These are phyloP conservation scores for Drosophila merina DNA, from an alignment of 2,888 invertebrate species.

Conservation along the genomic window DNA sequence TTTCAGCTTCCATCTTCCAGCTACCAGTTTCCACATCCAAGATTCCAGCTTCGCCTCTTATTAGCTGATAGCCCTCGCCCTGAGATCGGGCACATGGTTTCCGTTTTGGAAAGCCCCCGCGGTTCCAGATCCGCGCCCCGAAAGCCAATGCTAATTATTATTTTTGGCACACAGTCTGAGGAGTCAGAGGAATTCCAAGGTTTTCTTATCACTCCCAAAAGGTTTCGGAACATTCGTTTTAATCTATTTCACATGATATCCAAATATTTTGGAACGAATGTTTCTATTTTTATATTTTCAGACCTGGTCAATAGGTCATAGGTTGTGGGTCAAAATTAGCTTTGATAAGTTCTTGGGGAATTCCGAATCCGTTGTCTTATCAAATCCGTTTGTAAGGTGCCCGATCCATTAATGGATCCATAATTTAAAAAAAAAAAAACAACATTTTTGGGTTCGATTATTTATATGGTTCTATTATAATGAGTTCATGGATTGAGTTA, in stretches of 20 bases:
- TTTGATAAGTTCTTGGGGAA: too few species aligned
- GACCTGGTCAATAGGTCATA: too few species aligned
- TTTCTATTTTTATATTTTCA: not conserved
- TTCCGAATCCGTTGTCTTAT: too few species aligned
- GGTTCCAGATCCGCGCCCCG: not conserved
- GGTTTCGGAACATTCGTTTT: not conserved
- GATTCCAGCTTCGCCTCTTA: slow-evolving; percentile 10
- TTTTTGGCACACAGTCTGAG: slow-evolving; percentile 16
- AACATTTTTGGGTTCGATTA: too few species aligned
- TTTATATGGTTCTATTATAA: too few species aligned
- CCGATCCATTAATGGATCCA: too few species aligned
- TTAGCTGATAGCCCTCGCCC: slow-evolving; percentile 66
- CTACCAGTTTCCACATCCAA: slow-evolving; percentile 14
- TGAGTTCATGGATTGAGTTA: too few species aligned
- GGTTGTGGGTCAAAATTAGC: too few species aligned
- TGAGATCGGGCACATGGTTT: slow-evolving; percentile 73
- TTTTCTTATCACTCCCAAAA: slow-evolving; percentile 5
- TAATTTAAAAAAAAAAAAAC: too few species aligned
- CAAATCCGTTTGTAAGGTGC: too few species aligned
- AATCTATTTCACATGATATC: not conserved
- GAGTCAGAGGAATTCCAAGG: slow-evolving; percentile 26
- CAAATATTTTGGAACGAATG: not conserved
- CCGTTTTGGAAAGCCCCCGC: slow-evolving; percentile 63
- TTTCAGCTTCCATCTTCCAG: slow-evolving; percentile 2
- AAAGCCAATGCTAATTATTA: slow-evolving; percentile 2